Evolutionary conservation across 1,140 invertebrate genomes (phyloP), one percentile per base, ranked within the genome.

Genomic region (Amphibalanus amphitrite): DNA sequence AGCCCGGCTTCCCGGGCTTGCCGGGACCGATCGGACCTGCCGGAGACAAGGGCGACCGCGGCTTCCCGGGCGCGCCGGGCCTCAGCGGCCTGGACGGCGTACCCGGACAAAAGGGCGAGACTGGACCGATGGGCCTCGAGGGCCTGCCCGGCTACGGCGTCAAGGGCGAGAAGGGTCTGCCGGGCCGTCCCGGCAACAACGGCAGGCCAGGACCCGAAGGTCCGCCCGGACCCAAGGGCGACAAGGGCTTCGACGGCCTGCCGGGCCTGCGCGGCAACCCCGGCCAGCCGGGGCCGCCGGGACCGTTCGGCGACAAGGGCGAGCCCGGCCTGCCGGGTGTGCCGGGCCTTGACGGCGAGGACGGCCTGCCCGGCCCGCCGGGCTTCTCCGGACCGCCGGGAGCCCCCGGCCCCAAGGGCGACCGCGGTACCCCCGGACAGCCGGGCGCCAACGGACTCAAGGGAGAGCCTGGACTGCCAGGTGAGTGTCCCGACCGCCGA

Each of bases 121-220:
- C 17, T 6, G 38, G 38, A 38, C 38, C 38, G 17, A 17, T 38
- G 38, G 38, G 38, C 6, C 38, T 17, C 6, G 38, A 38, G 38
- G 38, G 38, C 38, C 38, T 38, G 38, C 38, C 38, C 6, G 38
- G 38, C 38, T 38, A 8, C 38, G 38, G 38, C 38, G 38, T 38
- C 38, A 38, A 38, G 38, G 38, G 38, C 38, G 38, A 38, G 17
- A 89, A 88, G 79, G 89, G 89, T 6, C 87, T 89, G 71, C 81
- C 86, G 74, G 89, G 89, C 15, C 82, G 84, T 74, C 78, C 85
- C 77, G 89, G 89, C 20, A 81, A 82, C 1, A 90, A 90, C 80
- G 89, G 89, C 1, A 89, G 90, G 78, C 81, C 86, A 65, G 89
- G 89, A 29, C 85, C 88, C 74, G 82, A 88, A 13, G 90, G 90